A percentile compares a stretch with the other conserved stretches of the same genome.
Evolutionary conservation across 2,888 invertebrate genomes (phyloP).

Genomic region (Leistus spinibarbis): DNA sequence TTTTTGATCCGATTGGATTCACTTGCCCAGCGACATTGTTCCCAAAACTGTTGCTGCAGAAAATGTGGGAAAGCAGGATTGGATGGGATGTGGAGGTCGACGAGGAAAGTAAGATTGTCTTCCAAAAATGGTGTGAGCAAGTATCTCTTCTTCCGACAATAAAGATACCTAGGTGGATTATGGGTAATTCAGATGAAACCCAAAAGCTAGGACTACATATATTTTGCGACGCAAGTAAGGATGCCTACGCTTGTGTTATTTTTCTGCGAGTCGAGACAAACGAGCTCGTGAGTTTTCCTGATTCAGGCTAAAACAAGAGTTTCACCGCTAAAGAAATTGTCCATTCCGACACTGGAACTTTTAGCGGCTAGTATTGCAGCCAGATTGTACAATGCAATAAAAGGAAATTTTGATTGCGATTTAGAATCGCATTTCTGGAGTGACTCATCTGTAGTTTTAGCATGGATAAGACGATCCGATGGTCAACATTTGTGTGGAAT

Average conservation of each 20-base stretch:
- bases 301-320: conserved; percentile 47
- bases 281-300: conserved; percentile 40
- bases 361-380: conserved; percentile 46
- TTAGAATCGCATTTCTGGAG: conserved; percentile 43
- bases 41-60: conserved; percentile 44
- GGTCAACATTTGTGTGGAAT: conserved; percentile 46
- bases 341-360: conserved; percentile 48
- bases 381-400: conserved; percentile 39
- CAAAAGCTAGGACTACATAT: no score
- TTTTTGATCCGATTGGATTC: conserved; percentile 46
- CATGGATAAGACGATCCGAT: conserved; percentile 44
- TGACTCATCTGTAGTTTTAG: conserved; percentile 44
- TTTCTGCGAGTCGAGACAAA: conserved; percentile 42
- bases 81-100: conserved; percentile 30
- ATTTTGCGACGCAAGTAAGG: conserved; percentile 45
- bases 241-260: conserved; percentile 45
- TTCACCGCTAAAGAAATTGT: conserved; percentile 44
- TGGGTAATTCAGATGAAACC: conserved; percentile 38
- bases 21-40: conserved; percentile 40
- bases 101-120: conserved; percentile 40
- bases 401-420: conserved; percentile 34
- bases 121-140: conserved; percentile 38
- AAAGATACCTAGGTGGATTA: conserved; percentile 11
- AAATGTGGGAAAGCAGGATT: no score
- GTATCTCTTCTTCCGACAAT: conserved; percentile 11